These are phyloP conservation scores for Synaphobranchus kaupii DNA, from an alignment of 2,797 vertebrate species.

Conservation along the genomic window DNA sequence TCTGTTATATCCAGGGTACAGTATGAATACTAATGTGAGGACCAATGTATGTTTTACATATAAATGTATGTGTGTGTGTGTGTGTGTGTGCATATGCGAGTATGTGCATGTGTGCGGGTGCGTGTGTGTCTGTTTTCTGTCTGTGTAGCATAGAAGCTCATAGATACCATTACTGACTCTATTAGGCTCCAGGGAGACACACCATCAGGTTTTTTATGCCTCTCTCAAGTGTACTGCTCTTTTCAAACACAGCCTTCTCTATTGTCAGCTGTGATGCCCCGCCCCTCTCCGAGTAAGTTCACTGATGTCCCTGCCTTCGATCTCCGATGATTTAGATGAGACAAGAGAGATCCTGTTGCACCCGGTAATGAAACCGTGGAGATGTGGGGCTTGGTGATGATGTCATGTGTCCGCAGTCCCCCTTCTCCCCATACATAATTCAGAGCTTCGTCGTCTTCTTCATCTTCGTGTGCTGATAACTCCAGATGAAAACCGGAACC, in stretches of 20 bases:
- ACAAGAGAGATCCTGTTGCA: not conserved
- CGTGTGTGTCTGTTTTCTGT: too few relatives aligned
- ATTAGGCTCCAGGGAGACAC: not conserved
- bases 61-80: too few relatives aligned
- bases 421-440: not conserved
- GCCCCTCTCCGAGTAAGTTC: not conserved
- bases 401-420: not conserved
- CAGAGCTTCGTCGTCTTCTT: not conserved
- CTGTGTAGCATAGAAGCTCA: not conserved
- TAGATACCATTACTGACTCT: not conserved
- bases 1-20: too few relatives aligned
- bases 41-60: not conserved
- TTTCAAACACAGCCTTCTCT: not conserved
- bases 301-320: conserved; percentile 14
- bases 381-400: not conserved
- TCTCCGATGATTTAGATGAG: not conserved
- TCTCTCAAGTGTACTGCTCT: not conserved
- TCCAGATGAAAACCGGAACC: not conserved
- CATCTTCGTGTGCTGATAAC: not conserved
- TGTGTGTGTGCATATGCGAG: too few relatives aligned
- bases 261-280: not conserved
- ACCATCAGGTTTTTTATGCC: not conserved
- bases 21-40: not conserved
- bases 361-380: not conserved
- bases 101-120: too few relatives aligned